A percentile compares a stretch with the other conserved stretches of the same genome.
These are phyloP conservation scores for Irena cyanogastra DNA, from an alignment of 2,113 vertebrate genomes.

Conservation along the genomic window DNA sequence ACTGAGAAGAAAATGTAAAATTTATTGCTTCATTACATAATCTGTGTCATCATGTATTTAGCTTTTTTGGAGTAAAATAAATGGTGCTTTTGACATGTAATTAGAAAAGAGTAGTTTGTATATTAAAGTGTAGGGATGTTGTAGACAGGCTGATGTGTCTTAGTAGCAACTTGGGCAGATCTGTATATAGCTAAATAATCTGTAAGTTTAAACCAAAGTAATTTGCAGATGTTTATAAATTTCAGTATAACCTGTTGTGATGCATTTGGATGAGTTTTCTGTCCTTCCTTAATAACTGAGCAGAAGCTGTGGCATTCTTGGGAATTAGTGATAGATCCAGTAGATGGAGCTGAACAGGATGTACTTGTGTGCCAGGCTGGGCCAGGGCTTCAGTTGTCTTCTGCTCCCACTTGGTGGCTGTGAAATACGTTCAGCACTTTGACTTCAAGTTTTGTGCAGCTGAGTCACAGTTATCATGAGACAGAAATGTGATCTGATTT, in stretches of 20 bases:
- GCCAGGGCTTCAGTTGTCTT: neutral
- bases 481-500: neutral
- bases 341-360: neutral
- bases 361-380: neutral
- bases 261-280: neutral
- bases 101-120: neutral
- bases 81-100: neutral
- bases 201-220: neutral
- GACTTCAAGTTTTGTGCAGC: neutral
- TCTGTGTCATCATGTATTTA: neutral
- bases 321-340: accelerated
- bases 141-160: neutral
- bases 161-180: neutral
- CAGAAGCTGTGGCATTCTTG: neutral
- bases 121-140: neutral
- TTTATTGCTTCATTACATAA: neutral
- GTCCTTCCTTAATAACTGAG: neutral
- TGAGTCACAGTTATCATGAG: neutral
- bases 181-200: neutral
- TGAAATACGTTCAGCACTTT: neutral
- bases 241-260: neutral
- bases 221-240: neutral
- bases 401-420: neutral
- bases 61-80: neutral
- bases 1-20: neutral